Percentiles rank a stretch among this genome's conserved stretches.
Conservation (phyloP, 92 coral and sea anemone species). For the Porites lobata region DNA sequence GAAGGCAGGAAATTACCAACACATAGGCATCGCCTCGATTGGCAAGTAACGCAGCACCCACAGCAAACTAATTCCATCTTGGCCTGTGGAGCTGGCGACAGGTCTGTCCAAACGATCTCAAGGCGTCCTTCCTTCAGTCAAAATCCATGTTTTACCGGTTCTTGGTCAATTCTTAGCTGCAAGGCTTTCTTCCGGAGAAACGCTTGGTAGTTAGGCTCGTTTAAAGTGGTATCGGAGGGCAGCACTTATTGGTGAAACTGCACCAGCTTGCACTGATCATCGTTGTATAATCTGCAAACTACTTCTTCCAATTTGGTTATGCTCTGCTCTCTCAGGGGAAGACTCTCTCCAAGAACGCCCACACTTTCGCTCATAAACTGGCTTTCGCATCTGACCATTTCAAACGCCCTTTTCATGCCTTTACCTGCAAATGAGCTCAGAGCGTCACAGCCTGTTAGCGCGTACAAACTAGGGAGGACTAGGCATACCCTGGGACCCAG, state of each 20-base stretch:
- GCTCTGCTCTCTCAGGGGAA: slow-evolving; percentile 32
- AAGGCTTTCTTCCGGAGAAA: no score
- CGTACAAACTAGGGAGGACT: no score
- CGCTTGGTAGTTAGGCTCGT: slow-evolving; percentile 42
- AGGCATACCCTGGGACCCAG: no score
- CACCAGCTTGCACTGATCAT: slow-evolving; percentile 35
- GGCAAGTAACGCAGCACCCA: slow-evolving; percentile 52
- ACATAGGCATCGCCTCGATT: slow-evolving; percentile 58
- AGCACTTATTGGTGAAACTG: slow-evolving; percentile 60
- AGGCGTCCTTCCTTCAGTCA: slow-evolving; percentile 34
- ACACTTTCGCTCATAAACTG: slow-evolving; percentile 1
- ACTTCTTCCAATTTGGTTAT: slow-evolving; percentile 23
- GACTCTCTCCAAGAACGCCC: slow-evolving; percentile 47
- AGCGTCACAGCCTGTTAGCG: no score
- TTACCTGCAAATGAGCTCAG: no score
- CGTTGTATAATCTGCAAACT: slow-evolving; percentile 2
- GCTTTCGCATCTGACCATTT: not conserved
- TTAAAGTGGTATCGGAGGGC: slow-evolving; percentile 55
- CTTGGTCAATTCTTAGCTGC: no score
- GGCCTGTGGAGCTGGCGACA: slow-evolving; percentile 49
- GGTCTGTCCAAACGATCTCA: slow-evolving; percentile 49
- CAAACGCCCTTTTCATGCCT: not conserved
- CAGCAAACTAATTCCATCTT: slow-evolving; percentile 60
- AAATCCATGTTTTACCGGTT: no score
- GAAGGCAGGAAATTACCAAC: not conserved